Conservation (phyloP, 2,888 invertebrate species). For the Meiosimyza platycephala region DNA sequence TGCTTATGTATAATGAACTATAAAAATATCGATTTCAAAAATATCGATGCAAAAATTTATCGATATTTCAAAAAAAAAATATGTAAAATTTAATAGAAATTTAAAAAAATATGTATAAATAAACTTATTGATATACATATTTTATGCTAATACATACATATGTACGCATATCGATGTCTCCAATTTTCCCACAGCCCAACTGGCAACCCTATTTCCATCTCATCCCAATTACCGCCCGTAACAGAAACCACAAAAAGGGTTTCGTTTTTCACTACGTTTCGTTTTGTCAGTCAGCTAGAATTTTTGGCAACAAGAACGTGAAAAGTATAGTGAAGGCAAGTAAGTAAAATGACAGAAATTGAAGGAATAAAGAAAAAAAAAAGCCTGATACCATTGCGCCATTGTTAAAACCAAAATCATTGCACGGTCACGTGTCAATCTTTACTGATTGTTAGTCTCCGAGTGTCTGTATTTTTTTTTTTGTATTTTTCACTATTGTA, state of each 20-base stretch:
- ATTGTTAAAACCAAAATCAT: slow-evolving; percentile 62
- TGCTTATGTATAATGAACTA: too few species aligned
- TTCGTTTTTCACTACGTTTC: neutral
- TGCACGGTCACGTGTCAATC: slow-evolving; percentile 66
- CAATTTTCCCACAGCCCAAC: too few species aligned
- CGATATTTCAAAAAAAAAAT: too few species aligned
- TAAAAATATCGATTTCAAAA: too few species aligned
- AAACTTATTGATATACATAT: too few species aligned
- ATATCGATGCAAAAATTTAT: too few species aligned
- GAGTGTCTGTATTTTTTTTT: neutral
- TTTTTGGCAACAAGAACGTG: neutral
- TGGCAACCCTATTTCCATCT: too few species aligned
- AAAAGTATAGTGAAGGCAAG: slow-evolving; percentile 5
- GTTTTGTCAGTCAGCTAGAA: neutral
- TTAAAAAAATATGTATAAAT: too few species aligned
- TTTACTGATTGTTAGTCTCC: slow-evolving; percentile 49
- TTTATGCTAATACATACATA: too few species aligned
- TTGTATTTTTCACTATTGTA: neutral
- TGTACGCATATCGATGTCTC: too few species aligned
- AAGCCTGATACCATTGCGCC: slow-evolving; percentile 52
- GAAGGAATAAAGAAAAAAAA: neutral
- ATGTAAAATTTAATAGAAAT: too few species aligned
- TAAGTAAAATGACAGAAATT: slow-evolving; percentile 9
- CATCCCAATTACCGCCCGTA: too few species aligned
- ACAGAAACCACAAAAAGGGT: slow-evolving; percentile 7